These are phyloP conservation scores for Bombus waltoni DNA, from an alignment of 1,140 invertebrate species.

Conservation along the genomic window DNA sequence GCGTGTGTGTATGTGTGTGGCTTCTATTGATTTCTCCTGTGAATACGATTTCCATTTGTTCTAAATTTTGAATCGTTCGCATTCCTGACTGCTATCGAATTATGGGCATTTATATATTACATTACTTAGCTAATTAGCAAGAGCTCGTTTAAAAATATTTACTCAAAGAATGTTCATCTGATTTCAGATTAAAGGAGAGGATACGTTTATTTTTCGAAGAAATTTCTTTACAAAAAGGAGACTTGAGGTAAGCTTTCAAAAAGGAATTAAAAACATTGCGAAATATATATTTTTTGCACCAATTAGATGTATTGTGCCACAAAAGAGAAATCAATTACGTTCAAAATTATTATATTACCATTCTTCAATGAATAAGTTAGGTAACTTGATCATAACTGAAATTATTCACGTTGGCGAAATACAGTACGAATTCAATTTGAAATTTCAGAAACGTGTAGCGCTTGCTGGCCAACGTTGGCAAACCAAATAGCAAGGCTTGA, in stretches of 20 bases:
- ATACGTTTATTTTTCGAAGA: constrained; percentile 87
- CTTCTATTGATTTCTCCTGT: too few species aligned
- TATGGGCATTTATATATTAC: too few species aligned
- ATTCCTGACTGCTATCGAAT: too few species aligned
- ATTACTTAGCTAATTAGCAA: background rate
- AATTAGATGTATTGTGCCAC: background rate
- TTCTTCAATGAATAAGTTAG: background rate
- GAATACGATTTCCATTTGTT: too few species aligned
- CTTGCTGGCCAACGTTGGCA: background rate
- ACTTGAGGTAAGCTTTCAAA: constrained; percentile 84
- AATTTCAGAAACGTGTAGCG: constrained; percentile 19
- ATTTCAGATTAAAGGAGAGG: constrained; percentile 85
- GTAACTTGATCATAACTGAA: constrained; percentile 2
- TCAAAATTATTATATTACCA: background rate
- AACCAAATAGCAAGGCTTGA: background rate
- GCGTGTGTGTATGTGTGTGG: too few species aligned
- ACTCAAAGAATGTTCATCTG: constrained; percentile 43
- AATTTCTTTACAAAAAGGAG: constrained; percentile 86
- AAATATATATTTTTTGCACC: too few species aligned
- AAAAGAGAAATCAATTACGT: background rate
- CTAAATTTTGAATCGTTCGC: too few species aligned
- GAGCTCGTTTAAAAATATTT: background rate
- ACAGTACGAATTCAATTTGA: constrained; percentile 14
- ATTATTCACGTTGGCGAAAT: constrained; percentile 2
- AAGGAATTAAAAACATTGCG: too few species aligned